Evolutionary conservation across 2,113 vertebrate species (phyloP), one percentile per base, ranked within the genome.

Genomic region (Etheostoma spectabile): DNA sequence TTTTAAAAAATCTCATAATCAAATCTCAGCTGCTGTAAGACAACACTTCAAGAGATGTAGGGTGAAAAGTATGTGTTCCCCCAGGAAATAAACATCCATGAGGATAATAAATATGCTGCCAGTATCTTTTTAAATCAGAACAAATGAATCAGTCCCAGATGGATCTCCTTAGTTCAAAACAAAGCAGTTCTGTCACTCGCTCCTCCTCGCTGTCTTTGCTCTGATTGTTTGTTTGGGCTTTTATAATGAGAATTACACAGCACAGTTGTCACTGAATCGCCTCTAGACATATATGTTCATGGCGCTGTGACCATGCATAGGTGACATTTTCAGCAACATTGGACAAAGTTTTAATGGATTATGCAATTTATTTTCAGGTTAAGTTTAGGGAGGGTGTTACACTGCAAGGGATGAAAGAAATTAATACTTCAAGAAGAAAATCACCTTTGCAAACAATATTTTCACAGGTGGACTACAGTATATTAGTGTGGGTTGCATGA

Each of bases 81-180:
- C 52, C 1, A 27, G 48, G 59, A 13, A 76, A 46, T 24, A 86
- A 63, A 48, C 27, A 64, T 82, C 53, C 53, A 75, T 18, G 72
- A 73, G 38, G 79, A 80, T 67, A 71, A 56, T 71, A 80, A 71
- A 88, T 27, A 68, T 0, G 1, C 60, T n/a, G 61, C 64, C 48
- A 82, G 77, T 46, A 49, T 81, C 72, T 56, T 57, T 75, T 80
- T 62, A 45, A 81, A 80, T 86, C 60, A 46, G 49, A 82, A 45
- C 24, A 10, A n/a, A 4, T 62, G 67, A 86, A 88, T 92, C 52
- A 82, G 46, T 91, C 55, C 80, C 84, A 84, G 83, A 88, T 85
- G 85, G 55, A 82, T 80, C 57, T 48, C n/a, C 22, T 33, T 16
- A 53, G 5, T 68, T 85, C 35, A 63, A 62, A 60, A 19, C 0